These are phyloP conservation scores for Strix uralensis DNA, from an alignment of 2,113 vertebrate species.

Conservation along the genomic window DNA sequence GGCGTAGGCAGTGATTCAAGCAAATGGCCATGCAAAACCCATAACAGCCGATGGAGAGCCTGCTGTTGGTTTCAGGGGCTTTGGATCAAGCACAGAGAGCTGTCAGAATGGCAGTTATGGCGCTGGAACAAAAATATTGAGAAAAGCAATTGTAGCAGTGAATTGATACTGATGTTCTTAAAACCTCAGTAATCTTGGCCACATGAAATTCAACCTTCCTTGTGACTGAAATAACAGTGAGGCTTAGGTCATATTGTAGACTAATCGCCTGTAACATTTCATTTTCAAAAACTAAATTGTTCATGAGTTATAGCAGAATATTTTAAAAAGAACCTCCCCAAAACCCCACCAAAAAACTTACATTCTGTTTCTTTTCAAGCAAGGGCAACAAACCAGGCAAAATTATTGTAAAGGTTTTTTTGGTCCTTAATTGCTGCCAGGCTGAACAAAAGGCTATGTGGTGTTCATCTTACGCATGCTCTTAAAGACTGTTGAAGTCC, in stretches of 20 bases:
- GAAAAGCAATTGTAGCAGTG: background rate
- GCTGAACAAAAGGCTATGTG: background rate
- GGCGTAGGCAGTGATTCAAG: fast-evolving
- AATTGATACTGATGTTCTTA: constrained; percentile 23
- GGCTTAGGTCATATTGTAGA: background rate
- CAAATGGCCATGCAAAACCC: background rate
- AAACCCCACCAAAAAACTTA: background rate
- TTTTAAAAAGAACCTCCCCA: background rate
- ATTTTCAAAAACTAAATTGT: constrained; percentile 39
- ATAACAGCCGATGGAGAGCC: fast-evolving
- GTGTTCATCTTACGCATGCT: fast-evolving
- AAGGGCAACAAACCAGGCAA: background rate
- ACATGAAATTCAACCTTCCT: constrained; percentile 22
- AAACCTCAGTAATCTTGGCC: constrained; percentile 38
- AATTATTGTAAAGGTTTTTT: background rate
- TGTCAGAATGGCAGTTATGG: background rate
- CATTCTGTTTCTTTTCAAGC: constrained; percentile 31
- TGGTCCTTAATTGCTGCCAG: background rate
- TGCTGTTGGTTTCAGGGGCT: background rate
- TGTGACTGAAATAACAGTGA: constrained; percentile 46
- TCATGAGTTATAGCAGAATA: constrained; percentile 12
- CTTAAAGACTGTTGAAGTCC: background rate
- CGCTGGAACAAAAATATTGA: constrained; percentile 15
- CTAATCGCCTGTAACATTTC: background rate
- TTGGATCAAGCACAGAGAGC: background rate